Evolutionary conservation across 2,797 vertebrate genomes (phyloP).

Genomic region (Tamandua tetradactyla): DNA sequence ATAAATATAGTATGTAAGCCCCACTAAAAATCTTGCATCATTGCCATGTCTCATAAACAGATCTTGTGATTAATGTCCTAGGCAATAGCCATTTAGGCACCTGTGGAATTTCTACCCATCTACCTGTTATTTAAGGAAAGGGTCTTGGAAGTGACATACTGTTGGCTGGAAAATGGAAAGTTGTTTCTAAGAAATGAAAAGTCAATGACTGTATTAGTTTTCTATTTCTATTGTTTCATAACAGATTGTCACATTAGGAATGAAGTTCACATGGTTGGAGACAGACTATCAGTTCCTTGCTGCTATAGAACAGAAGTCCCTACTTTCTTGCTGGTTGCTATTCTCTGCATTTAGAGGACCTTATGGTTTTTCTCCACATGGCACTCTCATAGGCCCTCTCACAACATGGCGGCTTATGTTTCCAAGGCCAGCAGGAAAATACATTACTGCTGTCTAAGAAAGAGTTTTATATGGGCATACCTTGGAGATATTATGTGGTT

Average conservation of each 20-base stretch:
- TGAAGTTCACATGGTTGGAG: not conserved
- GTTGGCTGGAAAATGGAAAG: constrained; percentile 4
- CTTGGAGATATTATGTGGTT: too few species aligned
- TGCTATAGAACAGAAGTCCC: not conserved
- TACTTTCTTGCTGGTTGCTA: not conserved
- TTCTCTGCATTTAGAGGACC: not conserved
- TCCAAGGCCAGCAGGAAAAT: not conserved
- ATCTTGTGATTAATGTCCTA: constrained; percentile 38
- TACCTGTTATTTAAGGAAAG: constrained; percentile 10
- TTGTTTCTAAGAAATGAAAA: constrained; percentile 25
- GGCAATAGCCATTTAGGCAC: not conserved
- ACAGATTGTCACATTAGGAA: not conserved
- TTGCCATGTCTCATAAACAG: not conserved
- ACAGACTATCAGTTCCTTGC: not conserved
- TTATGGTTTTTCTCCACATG: not conserved
- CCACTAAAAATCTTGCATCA: not conserved
- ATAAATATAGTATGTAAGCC: constrained; percentile 14
- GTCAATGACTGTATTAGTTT: not conserved
- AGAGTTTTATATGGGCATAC: not conserved
- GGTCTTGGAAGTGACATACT: not conserved
- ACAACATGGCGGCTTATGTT: not conserved
- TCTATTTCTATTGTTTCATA: not conserved
- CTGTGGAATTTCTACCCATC: not conserved
- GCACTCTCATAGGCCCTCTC: not conserved
- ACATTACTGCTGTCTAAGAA: not conserved